Base-by-base conservation (phyloP, 2,888 invertebrate genomes). In the Caradrina kadenii region DNA sequence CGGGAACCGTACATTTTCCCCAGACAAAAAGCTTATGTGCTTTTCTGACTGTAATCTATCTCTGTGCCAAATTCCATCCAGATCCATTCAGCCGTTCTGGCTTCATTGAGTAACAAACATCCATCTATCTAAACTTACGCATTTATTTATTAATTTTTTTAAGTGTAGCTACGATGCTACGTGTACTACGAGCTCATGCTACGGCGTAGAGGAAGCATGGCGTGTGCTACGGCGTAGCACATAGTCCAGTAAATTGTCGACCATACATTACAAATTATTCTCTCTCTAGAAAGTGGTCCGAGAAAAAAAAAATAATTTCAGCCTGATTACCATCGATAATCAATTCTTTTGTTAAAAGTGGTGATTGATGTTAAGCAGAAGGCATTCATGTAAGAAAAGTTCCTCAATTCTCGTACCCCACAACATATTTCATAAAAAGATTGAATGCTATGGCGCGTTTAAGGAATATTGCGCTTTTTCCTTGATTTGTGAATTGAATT, bases 401-500 rank as follows among this genome's bases (percentile, higher is more conserved):
- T 82, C 82, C 55, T 17, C 72, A 49, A 67, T 62, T 69, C 63
- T 39, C 52, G 85, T 73, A 19, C 75, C 84, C 55, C 53, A 48
- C 39, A n/a, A 63, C 68, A 39, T 61, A 35, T 62, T 62, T 63
- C 75, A 75, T 69, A 82, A 64, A 73, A 78, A 83, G 81, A 85
- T 82, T 85, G 85, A 84, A 84, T 78, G 86, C 85, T 87, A 69
- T 76, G 84, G 79, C 76, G 82, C 85, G 87, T 87, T 87, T 82
- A 86, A 83, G 83, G 84, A 86, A 88, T 87, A 89, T 86, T 86
- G 84, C 84, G 82, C 80, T 80, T 86, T 88, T 86, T 80, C 86
- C 87, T 85, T 88, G 87, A 88, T 89, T 89, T 88, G 82, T 86
- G 88, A 87, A 89, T 88, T 88, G 89, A 89, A 88, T 88, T 88